Percentiles rank a stretch among this genome's conserved stretches.
These are phyloP conservation scores for Megaceryle torquata DNA, from an alignment of 2,113 vertebrate species.

Conservation along the genomic window DNA sequence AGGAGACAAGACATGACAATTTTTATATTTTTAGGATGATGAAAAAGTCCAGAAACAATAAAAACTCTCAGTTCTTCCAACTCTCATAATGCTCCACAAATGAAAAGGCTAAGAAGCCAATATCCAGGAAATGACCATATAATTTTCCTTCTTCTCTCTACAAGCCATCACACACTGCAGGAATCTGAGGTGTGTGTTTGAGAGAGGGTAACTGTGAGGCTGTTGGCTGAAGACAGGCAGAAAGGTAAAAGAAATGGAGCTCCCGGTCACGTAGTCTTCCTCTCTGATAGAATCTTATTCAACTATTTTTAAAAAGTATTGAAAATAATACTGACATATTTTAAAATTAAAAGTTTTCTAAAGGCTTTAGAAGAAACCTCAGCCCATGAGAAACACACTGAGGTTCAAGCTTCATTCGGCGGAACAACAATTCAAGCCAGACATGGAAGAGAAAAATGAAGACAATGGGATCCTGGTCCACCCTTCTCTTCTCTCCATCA, in stretches of 20 bases:
- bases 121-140: neutral
- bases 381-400: accelerated
- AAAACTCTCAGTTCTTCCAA: neutral
- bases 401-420: neutral
- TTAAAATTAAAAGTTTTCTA: neutral
- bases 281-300: neutral
- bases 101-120: neutral
- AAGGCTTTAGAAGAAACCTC: neutral
- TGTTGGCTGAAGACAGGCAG: neutral
- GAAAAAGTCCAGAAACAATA: neutral
- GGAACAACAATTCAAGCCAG: neutral
- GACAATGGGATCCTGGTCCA: neutral
- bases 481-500: neutral
- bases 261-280: neutral
- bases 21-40: neutral
- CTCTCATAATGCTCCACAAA: neutral
- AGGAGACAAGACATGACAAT: neutral
- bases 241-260: neutral
- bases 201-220: neutral
- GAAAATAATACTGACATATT: neutral
- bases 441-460: neutral
- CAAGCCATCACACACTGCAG: neutral
- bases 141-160: neutral
- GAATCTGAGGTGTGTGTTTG: neutral
- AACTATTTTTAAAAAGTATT: neutral